phyloP scores from a whole-genome alignment of 2,113 vertebrate genomes.

The Atherinomorus stipes region DNA sequence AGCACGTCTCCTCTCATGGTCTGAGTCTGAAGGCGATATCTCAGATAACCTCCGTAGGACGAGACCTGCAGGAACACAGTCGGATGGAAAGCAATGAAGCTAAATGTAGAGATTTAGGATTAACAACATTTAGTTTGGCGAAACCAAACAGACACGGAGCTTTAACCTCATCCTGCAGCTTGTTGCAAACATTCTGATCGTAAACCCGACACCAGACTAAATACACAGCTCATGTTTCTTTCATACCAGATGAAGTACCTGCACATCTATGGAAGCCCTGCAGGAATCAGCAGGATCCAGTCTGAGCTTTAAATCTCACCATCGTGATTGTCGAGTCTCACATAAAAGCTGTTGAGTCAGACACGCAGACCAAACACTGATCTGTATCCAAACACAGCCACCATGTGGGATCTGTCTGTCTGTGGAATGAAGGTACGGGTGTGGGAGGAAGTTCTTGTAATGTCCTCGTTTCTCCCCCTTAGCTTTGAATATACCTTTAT shows the following conservation, averaged over 20 bases:
- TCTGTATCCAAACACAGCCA: conserved; percentile 17
- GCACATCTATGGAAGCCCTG: not conserved
- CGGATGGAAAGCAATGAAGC: not conserved
- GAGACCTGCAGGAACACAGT: conserved; percentile 84
- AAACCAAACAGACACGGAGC: not conserved
- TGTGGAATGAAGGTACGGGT: no score
- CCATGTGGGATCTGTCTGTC: not conserved
- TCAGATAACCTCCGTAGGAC: conserved; percentile 90
- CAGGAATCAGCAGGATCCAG: conserved; percentile 16
- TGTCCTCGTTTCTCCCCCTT: no score
- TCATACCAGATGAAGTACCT: not conserved
- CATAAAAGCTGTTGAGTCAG: conserved; percentile 1
- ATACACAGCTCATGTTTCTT: not conserved
- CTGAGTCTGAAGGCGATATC: conserved; percentile 89
- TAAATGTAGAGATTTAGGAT: not conserved
- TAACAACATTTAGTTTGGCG: no score
- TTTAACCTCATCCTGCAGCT: not conserved
- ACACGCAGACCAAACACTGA: conserved; percentile 17
- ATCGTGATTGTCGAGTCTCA: conserved; percentile 16
- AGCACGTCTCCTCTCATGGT: conserved; percentile 89
- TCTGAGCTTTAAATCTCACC: not conserved
- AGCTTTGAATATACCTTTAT: not conserved
- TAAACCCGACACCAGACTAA: not conserved
- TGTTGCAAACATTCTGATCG: conserved; percentile 24
- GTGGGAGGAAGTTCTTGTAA: no score